Evolutionary conservation across 1,140 invertebrate genomes (phyloP).

Genomic region (Atta texana): DNA sequence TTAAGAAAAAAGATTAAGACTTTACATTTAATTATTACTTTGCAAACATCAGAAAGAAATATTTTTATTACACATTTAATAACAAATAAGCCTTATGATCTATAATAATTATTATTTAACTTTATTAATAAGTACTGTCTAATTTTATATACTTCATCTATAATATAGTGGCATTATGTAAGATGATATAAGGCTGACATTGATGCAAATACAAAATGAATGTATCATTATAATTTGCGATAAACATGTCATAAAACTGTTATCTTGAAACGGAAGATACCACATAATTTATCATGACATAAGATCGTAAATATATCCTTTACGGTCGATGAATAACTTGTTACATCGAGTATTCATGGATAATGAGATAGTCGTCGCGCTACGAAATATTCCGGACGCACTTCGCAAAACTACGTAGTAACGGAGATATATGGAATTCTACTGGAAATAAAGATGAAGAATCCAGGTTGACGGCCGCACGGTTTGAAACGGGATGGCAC

Average conservation of each 20-base stretch:
- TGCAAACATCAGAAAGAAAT: background rate
- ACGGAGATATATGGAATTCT: conserved; percentile 56
- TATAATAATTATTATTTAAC: too few species aligned
- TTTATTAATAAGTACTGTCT: background rate
- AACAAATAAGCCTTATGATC: background rate
- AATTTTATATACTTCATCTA: background rate
- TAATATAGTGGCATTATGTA: background rate
- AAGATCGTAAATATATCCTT: conserved; percentile 36
- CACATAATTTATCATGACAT: conserved; percentile 1
- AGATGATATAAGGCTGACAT: background rate
- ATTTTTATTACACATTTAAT: background rate
- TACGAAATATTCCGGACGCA: conserved; percentile 39
- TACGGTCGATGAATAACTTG: conserved; percentile 9
- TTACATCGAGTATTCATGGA: conserved; percentile 35
- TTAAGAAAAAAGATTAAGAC: too few species aligned
- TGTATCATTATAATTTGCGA: background rate
- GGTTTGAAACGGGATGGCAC: conserved; percentile 58
- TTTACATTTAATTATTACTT: background rate
- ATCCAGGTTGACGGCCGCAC: conserved; percentile 52
- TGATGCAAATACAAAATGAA: background rate
- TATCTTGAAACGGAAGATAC: conserved; percentile 21
- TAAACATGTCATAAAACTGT: conserved; percentile 2
- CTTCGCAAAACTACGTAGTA: conserved; percentile 48
- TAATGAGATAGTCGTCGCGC: conserved; percentile 46
- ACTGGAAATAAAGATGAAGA: conserved; percentile 59